phyloP scores from a whole-genome alignment of 2,113 vertebrate genomes.

The Bungarus multicinctus region DNA sequence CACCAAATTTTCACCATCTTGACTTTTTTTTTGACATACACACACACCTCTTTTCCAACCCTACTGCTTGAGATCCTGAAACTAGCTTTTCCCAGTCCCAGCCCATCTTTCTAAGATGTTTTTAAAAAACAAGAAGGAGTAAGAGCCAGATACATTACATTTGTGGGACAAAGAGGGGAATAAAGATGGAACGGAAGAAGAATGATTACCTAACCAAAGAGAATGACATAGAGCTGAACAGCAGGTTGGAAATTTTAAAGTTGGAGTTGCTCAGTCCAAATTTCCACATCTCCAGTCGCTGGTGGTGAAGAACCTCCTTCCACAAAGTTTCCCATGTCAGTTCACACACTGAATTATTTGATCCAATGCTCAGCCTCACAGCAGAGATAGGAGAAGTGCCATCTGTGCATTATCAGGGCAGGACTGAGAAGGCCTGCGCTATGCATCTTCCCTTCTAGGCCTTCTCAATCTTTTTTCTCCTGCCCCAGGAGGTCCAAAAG shows the following conservation, averaged over 20 bases:
- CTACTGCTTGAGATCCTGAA: neutral
- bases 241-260: neutral
- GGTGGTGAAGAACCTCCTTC: neutral
- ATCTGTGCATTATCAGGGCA: neutral
- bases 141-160: neutral
- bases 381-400: neutral
- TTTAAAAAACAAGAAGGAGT: neutral
- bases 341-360: neutral
- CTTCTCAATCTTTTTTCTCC: neutral
- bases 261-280: neutral
- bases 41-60: neutral
- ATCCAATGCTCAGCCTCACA: too few relatives aligned
- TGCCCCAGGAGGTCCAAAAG: neutral
- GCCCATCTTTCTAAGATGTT: neutral
- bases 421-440: neutral
- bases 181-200: neutral
- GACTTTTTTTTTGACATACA: neutral
- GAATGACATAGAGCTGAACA: neutral
- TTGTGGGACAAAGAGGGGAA: neutral
- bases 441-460: neutral
- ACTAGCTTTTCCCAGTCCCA: neutral
- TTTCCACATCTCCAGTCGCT: neutral
- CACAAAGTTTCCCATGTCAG: neutral
- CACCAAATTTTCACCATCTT: neutral
- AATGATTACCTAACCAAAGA: neutral